Evolutionary conservation across 1,140 invertebrate species (phyloP).

Genomic region (Cecropterus lyciades): DNA sequence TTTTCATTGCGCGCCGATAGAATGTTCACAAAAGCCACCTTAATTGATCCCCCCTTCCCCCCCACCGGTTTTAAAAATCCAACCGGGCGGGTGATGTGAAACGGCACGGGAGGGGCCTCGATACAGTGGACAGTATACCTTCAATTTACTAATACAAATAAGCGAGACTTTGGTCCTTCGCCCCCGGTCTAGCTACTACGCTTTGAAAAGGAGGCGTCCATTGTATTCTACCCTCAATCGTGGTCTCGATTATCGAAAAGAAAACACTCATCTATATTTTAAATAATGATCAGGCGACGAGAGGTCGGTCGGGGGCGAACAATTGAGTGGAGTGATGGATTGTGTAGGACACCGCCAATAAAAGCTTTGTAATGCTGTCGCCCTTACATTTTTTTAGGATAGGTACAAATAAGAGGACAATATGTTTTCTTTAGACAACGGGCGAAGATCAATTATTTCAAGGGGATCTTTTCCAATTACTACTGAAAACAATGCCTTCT

Average conservation of each 20-base stretch:
- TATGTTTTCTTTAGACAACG: constrained; percentile 30
- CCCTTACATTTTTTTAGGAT: constrained; percentile 48
- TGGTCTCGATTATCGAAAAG: constrained; percentile 81
- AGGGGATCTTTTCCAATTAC: constrained; percentile 22
- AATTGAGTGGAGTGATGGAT: constrained; percentile 68
- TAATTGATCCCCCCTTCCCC: constrained; percentile 74
- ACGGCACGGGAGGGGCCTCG: constrained; percentile 50
- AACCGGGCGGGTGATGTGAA: constrained; percentile 45
- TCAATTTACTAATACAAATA: constrained; percentile 84
- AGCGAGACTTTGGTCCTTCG: constrained; percentile 59
- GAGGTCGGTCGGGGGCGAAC: constrained; percentile 60
- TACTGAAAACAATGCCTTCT: constrained; percentile 4
- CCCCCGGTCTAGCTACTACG: constrained; percentile 59
- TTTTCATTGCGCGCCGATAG: constrained; percentile 83
- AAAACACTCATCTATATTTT: constrained; percentile 84
- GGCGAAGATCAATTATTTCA: constrained; percentile 38
- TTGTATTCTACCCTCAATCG: constrained; percentile 79
- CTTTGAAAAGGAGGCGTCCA: constrained; percentile 66
- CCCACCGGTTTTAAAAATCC: constrained; percentile 66
- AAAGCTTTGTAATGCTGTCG: constrained; percentile 60
- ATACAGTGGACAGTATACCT: constrained; percentile 75
- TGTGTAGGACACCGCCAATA: constrained; percentile 62
- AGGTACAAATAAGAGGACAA: constrained; percentile 36
- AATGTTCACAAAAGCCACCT: constrained; percentile 78
- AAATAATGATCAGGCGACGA: constrained; percentile 78